Conservation (phyloP, 2,113 vertebrate species). For the Numida meleagris region DNA sequence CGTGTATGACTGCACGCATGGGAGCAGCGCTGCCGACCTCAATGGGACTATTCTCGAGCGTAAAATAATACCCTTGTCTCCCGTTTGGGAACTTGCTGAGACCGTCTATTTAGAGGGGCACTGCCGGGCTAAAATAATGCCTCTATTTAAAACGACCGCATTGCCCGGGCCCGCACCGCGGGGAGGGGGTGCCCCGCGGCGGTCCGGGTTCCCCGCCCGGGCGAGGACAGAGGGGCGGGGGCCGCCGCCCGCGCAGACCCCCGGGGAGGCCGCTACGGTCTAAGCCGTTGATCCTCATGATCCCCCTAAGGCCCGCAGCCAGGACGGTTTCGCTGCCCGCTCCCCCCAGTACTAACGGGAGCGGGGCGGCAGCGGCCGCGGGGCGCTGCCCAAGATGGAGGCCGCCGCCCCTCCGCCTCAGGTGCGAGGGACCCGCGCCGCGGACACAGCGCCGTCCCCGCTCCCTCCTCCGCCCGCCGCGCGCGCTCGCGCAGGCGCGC, state of each 20-base stretch:
- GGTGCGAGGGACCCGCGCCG: background rate
- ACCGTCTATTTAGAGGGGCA: constrained; percentile 31
- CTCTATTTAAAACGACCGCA: constrained; percentile 38
- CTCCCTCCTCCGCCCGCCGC: background rate
- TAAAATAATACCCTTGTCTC: constrained; percentile 58
- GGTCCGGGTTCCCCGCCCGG: background rate
- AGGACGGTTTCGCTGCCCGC: no score
- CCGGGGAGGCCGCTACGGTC: no score
- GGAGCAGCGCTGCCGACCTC: background rate
- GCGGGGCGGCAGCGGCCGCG: no score
- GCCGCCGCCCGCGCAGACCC: background rate
- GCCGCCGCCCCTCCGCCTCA: background rate
- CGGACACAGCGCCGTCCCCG: background rate
- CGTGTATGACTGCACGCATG: background rate
- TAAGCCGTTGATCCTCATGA: no score
- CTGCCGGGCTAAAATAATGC: constrained; percentile 28
- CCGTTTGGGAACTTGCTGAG: constrained; percentile 18
- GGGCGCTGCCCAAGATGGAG: background rate
- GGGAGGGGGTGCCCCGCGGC: background rate
- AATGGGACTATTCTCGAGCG: constrained; percentile 33
- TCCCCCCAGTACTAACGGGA: no score
- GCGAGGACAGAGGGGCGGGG: background rate
- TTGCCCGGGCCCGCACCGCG: background rate
- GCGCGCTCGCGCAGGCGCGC: background rate
- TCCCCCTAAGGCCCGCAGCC: no score